A percentile compares a stretch with the other conserved stretches of the same genome.
phyloP scores from a whole-genome alignment of 2,888 invertebrate species.

The Stenodema calcarata region DNA sequence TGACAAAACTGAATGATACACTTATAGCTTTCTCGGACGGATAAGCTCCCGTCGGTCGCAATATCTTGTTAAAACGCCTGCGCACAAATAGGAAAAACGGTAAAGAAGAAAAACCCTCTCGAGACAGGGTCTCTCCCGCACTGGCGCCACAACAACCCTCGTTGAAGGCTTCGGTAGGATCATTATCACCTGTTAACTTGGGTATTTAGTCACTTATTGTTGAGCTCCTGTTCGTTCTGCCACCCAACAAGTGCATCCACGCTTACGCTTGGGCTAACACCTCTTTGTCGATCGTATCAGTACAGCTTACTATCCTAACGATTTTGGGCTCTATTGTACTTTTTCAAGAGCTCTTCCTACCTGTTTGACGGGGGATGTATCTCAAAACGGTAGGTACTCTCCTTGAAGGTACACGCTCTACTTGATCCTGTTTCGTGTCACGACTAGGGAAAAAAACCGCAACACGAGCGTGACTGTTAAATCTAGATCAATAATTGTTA shows the following conservation, averaged over 20 bases:
- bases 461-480: too few relatives aligned
- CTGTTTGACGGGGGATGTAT: not conserved
- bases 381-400: not conserved
- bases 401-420: too few relatives aligned
- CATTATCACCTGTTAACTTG: constrained; percentile 8
- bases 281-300: not conserved
- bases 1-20: not conserved
- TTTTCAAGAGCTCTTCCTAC: not conserved
- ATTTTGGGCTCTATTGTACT: not conserved
- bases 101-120: not conserved
- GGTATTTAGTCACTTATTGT: constrained; percentile 7
- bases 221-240: constrained; percentile 8
- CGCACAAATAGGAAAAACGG: not conserved
- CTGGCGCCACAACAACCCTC: not conserved
- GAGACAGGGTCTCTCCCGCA: not conserved
- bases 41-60: not conserved
- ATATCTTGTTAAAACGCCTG: not conserved
- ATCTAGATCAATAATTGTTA: too few relatives aligned
- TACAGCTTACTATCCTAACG: not conserved
- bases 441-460: too few relatives aligned
- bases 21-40: not conserved
- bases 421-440: too few relatives aligned
- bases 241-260: not conserved
- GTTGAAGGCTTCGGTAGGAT: not conserved
- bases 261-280: not conserved